phyloP scores from a whole-genome alignment of 2,113 vertebrate species.

The Apaloderma vittatum region DNA sequence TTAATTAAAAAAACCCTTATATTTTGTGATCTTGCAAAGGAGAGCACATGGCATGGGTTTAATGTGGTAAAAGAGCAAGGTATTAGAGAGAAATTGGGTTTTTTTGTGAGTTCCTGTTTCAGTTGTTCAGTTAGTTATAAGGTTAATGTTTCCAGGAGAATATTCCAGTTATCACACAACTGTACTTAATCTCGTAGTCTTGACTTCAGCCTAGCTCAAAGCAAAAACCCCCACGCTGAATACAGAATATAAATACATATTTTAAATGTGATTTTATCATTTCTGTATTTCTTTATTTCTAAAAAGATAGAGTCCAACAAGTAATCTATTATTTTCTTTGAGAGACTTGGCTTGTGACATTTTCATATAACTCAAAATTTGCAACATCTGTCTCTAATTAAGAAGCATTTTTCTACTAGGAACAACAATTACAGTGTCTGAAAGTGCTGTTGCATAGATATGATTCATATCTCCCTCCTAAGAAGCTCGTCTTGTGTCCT shows the following conservation, averaged over 20 bases:
- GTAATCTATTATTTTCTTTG: slow-evolving; percentile 29
- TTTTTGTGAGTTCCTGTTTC: background rate
- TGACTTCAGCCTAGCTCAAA: background rate
- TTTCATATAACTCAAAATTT: slow-evolving; percentile 21
- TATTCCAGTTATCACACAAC: background rate
- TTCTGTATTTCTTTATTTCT: background rate
- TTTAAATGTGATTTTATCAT: slow-evolving; percentile 1
- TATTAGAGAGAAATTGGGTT: background rate
- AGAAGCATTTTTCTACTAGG: slow-evolving; percentile 20
- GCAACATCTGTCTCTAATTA: slow-evolving; percentile 64
- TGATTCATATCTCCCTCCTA: slow-evolving; percentile 43
- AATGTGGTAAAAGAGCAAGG: background rate
- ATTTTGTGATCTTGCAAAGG: background rate
- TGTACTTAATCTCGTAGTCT: background rate
- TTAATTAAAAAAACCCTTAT: background rate
- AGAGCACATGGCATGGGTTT: background rate
- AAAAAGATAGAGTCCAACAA: background rate
- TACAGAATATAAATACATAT: background rate
- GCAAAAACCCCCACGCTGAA: background rate
- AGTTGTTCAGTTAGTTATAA: background rate
- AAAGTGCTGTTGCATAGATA: slow-evolving; percentile 38
- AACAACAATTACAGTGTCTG: slow-evolving; percentile 45
- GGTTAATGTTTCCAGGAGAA: background rate
- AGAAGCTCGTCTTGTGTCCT: slow-evolving; percentile 21
- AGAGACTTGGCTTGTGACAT: background rate